Evolutionary conservation across 2,797 vertebrate genomes (phyloP), one percentile per base, ranked within the genome.

Genomic region (Erpetoichthys calabaricus): DNA sequence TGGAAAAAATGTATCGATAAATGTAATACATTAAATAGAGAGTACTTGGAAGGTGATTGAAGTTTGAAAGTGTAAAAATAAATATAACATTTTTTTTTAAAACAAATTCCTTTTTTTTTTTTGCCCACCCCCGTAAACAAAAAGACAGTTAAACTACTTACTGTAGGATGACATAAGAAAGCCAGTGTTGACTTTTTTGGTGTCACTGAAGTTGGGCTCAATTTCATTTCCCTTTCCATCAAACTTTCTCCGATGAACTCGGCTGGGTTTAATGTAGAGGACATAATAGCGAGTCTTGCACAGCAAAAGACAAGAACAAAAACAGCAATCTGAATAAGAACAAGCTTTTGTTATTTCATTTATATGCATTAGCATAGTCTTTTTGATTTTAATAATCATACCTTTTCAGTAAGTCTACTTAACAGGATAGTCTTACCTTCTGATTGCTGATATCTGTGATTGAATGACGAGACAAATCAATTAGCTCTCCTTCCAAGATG

Each of bases 141-240:
- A 4, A 8, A 45, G 9, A 25, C 5, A 50, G 45, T 5, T 7
- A 7, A 43, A 83, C 56, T 55, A 76, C 91, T 80, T 79, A 92
- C 91, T 89, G 81, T 86, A 92, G 45, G 91, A 92, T 3, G 91
- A 91, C 86, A 89, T 79, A 47, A 93, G 89, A 77, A 79, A 86
- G 65, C 91, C 91, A 0, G 86, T 92, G 80, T 88, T 92, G 74
- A 93, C 87, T 71, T 89, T 92, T 65, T 63, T 80, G 57, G 83
- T 87, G 55, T 87, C 76, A 7, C 86, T 89, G 74, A 92, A 92
- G 71, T 92, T 91, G 2, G 90, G 89, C 65, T 91, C 90, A 0
- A 89, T 75, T 68, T 93, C 91, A 8, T 83, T 83, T 41, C 90
- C 89, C 3, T 74, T 71, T 53, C 71, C 63, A 57, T 92, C 88